Evolutionary conservation across 1,140 invertebrate genomes (phyloP), one percentile per base, ranked within the genome.

Genomic region (Bombus impatiens): DNA sequence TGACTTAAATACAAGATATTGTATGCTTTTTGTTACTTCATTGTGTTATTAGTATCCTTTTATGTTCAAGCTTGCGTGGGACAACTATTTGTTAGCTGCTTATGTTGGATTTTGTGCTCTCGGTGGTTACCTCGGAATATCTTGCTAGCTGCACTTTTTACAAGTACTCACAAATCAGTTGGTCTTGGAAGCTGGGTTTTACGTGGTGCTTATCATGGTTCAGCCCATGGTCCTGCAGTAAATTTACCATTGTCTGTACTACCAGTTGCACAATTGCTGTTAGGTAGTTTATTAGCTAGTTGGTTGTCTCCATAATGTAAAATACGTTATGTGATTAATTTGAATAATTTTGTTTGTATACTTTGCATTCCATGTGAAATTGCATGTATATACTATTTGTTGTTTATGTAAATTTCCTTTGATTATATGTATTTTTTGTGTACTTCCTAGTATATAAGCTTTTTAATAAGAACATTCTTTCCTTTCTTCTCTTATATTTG

Each of bases 141-240:
- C 67, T 80, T 95, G 9, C 37, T 94, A 35, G 93, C 94, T 2
- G 92, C 94, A 35, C 72, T 95, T 47, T 95, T 95, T 74, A 94
- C 94, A 6, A 94, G 92, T 82, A 95, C 94, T 28, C 94, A 94
- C 76, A 95, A 95, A 87, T 95, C 94, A 0, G 92, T 94, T 44
- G 93, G 93, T 65, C 92, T 95, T 37, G 94, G 94, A 8, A 93
- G 94, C 10, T 95, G 94, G 94, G 80, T 95, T 18, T 82, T 95
- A 53, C 91, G 94, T 37, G 93, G 93, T 5, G 93, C 94, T 40
- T 95, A 94, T 78, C 93, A 94, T 70, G 91, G 93, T 42, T 93
- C 92, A 28, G 87, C 92, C 59, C 92, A 94, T 44, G 91, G 93
- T 4, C 87, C 94, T 40, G 92, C 94, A 79, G 90, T 95, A 3